These are phyloP conservation scores for Clostera curtula DNA, from an alignment of 2,888 invertebrate species.

Conservation along the genomic window DNA sequence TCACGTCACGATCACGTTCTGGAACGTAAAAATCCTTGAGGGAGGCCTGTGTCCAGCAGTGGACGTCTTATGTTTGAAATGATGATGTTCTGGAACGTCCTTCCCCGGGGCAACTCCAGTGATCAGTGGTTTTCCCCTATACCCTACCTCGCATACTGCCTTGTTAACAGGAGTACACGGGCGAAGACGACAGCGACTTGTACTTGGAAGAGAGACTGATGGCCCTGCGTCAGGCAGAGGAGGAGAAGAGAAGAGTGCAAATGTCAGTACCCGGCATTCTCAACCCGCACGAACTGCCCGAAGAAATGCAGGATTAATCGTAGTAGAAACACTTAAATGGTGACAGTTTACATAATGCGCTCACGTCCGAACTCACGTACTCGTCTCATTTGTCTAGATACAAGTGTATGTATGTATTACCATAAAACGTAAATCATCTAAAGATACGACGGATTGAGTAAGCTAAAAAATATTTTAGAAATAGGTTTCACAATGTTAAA, in stretches of 20 bases:
- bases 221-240: slow-evolving; percentile 91
- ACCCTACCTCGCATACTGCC: background rate
- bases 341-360: slow-evolving; percentile 38
- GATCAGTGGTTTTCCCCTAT: background rate
- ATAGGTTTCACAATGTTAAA: too few species aligned
- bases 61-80: too few species aligned
- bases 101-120: too few species aligned
- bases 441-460: too few species aligned
- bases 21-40: too few species aligned
- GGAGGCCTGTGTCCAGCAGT: too few species aligned
- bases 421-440: too few species aligned
- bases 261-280: slow-evolving; percentile 96
- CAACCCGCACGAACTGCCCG: slow-evolving; percentile 95
- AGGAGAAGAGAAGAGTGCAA: slow-evolving; percentile 94
- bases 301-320: slow-evolving; percentile 93
- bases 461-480: too few species aligned
- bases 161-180: slow-evolving; percentile 92
- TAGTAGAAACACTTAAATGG: slow-evolving; percentile 29
- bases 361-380: slow-evolving; percentile 9
- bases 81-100: too few species aligned
- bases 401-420: too few species aligned
- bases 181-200: slow-evolving; percentile 97
- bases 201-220: slow-evolving; percentile 97
- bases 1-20: too few species aligned
- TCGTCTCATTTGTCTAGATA: too few species aligned